phyloP scores from a whole-genome alignment of 1,140 invertebrate genomes.

The Choristoneura fumiferana region DNA sequence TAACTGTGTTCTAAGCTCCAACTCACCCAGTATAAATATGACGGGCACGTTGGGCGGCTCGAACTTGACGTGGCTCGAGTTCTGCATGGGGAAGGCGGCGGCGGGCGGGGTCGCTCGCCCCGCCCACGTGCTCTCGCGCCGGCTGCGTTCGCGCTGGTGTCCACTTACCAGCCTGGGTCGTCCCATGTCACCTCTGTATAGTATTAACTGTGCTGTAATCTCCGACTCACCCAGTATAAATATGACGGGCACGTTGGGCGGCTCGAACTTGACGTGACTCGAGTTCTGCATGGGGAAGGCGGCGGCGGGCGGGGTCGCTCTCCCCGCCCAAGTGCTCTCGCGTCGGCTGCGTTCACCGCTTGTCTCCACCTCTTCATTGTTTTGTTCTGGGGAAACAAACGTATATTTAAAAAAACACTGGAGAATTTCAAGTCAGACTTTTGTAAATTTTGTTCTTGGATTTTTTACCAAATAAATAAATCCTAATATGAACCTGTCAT shows the following conservation, averaged over 20 bases:
- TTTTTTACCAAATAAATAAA: too few species aligned
- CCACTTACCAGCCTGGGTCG: too few species aligned
- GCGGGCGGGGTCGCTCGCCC: slow-evolving; percentile 79
- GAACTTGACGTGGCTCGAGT: slow-evolving; percentile 88
- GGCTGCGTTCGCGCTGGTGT: slow-evolving; percentile 83
- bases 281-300: slow-evolving; percentile 86
- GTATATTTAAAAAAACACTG: too few species aligned
- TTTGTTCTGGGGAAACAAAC: slow-evolving; percentile 81
- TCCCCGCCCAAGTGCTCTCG: slow-evolving; percentile 66
- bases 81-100: slow-evolving; percentile 85
- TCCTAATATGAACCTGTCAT: too few species aligned
- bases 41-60: slow-evolving; percentile 90
- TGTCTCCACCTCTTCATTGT: slow-evolving; percentile 84
- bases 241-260: slow-evolving; percentile 90
- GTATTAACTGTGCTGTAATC: too few species aligned
- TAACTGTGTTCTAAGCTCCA: neutral
- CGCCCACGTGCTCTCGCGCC: slow-evolving; percentile 70
- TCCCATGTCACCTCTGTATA: too few species aligned
- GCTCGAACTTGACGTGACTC: slow-evolving; percentile 89
- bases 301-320: slow-evolving; percentile 81
- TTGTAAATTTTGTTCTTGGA: too few species aligned
- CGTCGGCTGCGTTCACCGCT: slow-evolving; percentile 81
- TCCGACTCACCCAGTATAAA: slow-evolving; percentile 87
- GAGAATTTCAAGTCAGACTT: too few species aligned
- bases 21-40: slow-evolving; percentile 90